Percentiles rank a stretch among this genome's conserved stretches.
Conservation (phyloP, 2,113 vertebrate species). For the Cololabis saira region DNA sequence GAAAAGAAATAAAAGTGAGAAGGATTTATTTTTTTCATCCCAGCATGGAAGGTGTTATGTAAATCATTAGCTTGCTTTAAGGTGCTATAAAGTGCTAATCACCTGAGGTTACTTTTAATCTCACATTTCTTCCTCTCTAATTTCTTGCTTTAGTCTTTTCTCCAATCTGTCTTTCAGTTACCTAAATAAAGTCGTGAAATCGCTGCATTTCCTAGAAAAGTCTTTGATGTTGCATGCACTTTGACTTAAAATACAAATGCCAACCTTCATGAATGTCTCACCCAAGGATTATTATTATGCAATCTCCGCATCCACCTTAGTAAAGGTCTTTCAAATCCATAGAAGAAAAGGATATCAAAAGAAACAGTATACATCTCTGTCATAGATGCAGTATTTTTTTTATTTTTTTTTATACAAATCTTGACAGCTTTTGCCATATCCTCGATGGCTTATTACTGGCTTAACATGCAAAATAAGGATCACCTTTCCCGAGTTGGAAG, state of each 20-base stretch:
- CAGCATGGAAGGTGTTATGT: slow-evolving; percentile 8
- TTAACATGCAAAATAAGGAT: slow-evolving; percentile 13
- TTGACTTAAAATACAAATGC: slow-evolving; percentile 73
- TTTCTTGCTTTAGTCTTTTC: slow-evolving; percentile 52
- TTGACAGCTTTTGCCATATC: slow-evolving; percentile 24
- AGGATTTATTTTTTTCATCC: background rate
- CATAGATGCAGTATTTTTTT: slow-evolving; percentile 10
- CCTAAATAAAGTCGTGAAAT: slow-evolving; percentile 59
- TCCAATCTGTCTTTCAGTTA: slow-evolving; percentile 56
- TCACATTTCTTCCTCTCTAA: slow-evolving; percentile 34
- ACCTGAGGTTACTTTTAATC: slow-evolving; percentile 55
- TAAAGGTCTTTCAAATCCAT: slow-evolving; percentile 53
- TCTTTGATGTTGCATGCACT: slow-evolving; percentile 62
- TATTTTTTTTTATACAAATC: slow-evolving; percentile 8
- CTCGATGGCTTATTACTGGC: slow-evolving; percentile 2
- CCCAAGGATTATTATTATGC: slow-evolving; percentile 58
- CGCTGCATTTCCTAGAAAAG: slow-evolving; percentile 48
- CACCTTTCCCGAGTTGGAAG: slow-evolving; percentile 8
- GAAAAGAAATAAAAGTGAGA: too few relatives aligned
- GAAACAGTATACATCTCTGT: slow-evolving; percentile 42
- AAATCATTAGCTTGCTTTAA: slow-evolving; percentile 40
- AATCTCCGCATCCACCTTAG: slow-evolving; percentile 42
- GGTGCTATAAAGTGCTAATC: slow-evolving; percentile 49
- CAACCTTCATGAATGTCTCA: slow-evolving; percentile 51
- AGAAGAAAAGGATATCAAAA: slow-evolving; percentile 28